Evolutionary conservation across 2,113 vertebrate species (phyloP).

Genomic region (Cyprichromis sp.): DNA sequence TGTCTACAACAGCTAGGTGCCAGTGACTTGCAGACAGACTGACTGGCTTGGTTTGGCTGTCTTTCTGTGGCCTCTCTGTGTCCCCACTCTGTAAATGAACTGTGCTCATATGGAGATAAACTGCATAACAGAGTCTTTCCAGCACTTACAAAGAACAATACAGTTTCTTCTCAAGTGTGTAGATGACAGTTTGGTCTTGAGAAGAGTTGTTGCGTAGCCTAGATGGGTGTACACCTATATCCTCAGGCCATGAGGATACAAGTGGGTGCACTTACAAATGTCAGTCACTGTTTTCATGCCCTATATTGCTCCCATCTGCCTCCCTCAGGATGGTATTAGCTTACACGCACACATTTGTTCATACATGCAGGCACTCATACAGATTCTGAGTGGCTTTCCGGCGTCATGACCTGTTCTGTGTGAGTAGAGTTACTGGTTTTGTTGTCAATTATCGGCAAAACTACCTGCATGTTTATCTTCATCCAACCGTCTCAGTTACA

Average conservation of each 20-base stretch:
- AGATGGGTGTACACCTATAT: conserved; percentile 19
- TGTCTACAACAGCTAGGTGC: conserved; percentile 51
- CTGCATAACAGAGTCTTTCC: neutral
- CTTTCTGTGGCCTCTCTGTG: neutral
- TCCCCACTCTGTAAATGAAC: neutral
- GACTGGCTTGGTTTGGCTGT: neutral
- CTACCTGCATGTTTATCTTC: conserved; percentile 8
- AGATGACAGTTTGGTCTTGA: conserved; percentile 19
- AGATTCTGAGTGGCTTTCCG: neutral
- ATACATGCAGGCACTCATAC: conserved; percentile 15
- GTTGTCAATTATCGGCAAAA: conserved; percentile 14
- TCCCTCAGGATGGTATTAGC: conserved; percentile 33
- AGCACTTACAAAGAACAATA: neutral
- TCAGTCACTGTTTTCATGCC: conserved; percentile 43
- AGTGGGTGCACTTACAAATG: conserved; percentile 48
- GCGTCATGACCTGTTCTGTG: neutral
- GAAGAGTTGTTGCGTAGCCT: conserved; percentile 34
- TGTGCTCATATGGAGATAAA: neutral
- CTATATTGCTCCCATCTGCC: conserved; percentile 42
- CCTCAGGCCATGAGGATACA: conserved; percentile 23
- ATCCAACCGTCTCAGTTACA: conserved; percentile 4
- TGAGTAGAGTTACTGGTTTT: conserved; percentile 34
- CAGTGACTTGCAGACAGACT: conserved; percentile 49
- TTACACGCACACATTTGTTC: conserved; percentile 32
- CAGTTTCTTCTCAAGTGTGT: neutral